A percentile compares a stretch with the other conserved stretches of the same genome.
phyloP scores from a whole-genome alignment of 1,140 invertebrate species.

The Brachionus angularis region DNA sequence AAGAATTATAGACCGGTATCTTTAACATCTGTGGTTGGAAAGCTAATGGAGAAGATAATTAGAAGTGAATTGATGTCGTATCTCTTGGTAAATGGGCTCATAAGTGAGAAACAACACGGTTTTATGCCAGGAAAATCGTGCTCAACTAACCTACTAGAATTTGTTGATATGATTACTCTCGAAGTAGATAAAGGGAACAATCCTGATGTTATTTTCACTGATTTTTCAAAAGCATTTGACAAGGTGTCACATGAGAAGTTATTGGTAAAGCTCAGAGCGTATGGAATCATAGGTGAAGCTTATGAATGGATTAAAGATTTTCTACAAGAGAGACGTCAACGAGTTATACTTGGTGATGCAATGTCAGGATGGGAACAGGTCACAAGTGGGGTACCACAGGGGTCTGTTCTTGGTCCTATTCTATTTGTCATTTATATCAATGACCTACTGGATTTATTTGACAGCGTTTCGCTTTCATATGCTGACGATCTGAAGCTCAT shows the following conservation, averaged over 20 bases:
- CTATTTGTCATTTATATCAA: no score
- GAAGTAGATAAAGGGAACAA: not conserved
- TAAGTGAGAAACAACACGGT: constrained; percentile 20
- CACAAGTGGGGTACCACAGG: no score
- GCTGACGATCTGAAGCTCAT: no score
- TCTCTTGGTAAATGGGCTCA: not conserved
- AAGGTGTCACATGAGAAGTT: constrained; percentile 17
- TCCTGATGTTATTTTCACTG: constrained; percentile 11
- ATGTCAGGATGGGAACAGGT: no score
- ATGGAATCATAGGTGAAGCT: not conserved
- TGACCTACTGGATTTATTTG: no score
- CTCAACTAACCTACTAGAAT: not conserved
- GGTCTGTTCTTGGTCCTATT: no score
- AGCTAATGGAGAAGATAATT: constrained; percentile 8
- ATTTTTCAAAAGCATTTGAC: constrained; percentile 37
- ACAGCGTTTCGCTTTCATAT: no score
- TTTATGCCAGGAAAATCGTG: constrained; percentile 14
- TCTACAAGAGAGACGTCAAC: no score
- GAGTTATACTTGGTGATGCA: no score
- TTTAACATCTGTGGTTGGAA: constrained; percentile 17
- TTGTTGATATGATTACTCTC: not conserved
- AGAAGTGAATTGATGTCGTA: not conserved
- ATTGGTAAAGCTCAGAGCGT: not conserved
- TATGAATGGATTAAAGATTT: no score
- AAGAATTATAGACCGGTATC: constrained; percentile 42